A percentile compares a stretch with the other conserved stretches of the same genome.
phyloP scores from a whole-genome alignment of 2,888 invertebrate species.

The Candidula unifasciata region DNA sequence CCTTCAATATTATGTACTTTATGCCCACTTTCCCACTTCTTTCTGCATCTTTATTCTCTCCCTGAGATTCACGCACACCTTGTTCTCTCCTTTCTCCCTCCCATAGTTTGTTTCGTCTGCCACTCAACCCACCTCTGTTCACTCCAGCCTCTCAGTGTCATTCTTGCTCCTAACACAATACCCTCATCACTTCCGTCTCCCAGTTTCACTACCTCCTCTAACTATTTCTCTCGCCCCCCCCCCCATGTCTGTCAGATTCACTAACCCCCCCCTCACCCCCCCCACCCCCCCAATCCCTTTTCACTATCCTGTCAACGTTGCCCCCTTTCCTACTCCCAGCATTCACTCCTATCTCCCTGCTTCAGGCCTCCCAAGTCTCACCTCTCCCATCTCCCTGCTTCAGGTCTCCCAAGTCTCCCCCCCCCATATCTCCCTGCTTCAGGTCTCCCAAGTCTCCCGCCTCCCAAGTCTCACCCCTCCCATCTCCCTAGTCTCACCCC shows the following conservation, averaged over 20 bases:
- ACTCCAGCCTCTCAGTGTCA: too few species aligned
- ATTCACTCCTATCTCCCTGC: background rate
- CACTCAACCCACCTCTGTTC: background rate
- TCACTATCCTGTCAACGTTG: background rate
- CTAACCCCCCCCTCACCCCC: background rate
- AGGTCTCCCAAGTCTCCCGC: background rate
- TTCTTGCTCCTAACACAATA: background rate
- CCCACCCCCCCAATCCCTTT: background rate
- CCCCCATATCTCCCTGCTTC: background rate
- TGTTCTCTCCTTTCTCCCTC: background rate
- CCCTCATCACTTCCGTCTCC: background rate
- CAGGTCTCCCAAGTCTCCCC: background rate
- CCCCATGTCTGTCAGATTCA: too few species aligned
- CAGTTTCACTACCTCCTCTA: background rate
- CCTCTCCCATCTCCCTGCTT: background rate
- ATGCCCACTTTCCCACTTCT: background rate
- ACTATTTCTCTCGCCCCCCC: background rate
- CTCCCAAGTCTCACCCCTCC: background rate
- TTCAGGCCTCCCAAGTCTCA: background rate
- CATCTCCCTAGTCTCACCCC: slow-evolving; percentile 63
- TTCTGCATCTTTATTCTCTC: background rate
- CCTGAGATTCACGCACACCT: too few species aligned
- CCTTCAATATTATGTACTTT: too few species aligned
- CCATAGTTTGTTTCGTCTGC: background rate
- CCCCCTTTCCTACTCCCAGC: background rate